Evolutionary conservation across 2,797 vertebrate genomes (phyloP), one percentile per base, ranked within the genome.

Genomic region (Gadopsis marmoratus): DNA sequence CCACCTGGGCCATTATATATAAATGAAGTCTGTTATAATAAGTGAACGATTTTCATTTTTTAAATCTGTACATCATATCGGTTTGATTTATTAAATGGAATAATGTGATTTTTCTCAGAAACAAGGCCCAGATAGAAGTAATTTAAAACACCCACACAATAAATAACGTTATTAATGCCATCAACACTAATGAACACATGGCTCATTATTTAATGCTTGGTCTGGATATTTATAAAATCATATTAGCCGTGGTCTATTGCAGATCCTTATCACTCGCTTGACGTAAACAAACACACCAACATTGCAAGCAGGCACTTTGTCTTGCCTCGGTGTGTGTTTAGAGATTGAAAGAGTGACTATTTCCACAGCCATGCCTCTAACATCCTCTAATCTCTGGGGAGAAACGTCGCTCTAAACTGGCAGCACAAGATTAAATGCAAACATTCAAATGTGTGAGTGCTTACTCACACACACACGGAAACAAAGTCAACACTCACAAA

Each of bases 341-440:
- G 62, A 82, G 78, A 90, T 81, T 26, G 76, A 90, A 84, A 79
- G 71, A 80, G 83, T 86, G 76, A 86, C 78, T 41, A 78, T 84
- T 82, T 88, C 76, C 71, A 87, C 81, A 87, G 83, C 68, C 70
- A 80, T 63, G 80, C 79, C 67, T 73, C 76, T 6, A 79, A 88
- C 84, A 77, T 88, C 79, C 82, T 88, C 80, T 92, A 88, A 93
- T 92, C 90, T 87, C 82, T 7, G 21, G 68, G 66, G 78, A 86
- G 78, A 80, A 87, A 85, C 21, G 71, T 70, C 8, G 58, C 87
- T 89, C 79, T 88, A 88, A 93, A 72, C 87, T 87, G 84, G 80
- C 81, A 86, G 84, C 76, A 58, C 74, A 85, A 87, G 91, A 91
- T 93, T 91, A 92, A 91, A 88, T 78, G 84, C 86, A 91, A 91